Evolutionary conservation across 2,797 vertebrate genomes (phyloP).

Genomic region (Catharus ustulatus): DNA sequence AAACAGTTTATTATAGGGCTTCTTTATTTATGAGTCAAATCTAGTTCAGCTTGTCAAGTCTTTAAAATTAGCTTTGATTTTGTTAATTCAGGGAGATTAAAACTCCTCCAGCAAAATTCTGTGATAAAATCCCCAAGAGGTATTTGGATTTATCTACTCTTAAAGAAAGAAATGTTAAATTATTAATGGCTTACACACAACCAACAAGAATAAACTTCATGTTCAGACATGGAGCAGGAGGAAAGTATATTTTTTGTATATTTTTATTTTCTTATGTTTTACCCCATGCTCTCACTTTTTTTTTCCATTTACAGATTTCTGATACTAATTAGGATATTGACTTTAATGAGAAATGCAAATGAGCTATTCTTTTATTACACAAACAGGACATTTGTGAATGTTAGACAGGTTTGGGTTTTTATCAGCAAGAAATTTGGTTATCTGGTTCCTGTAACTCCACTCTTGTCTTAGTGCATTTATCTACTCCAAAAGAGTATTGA

Average conservation of each 20-base stretch:
- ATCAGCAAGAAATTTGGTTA: not conserved
- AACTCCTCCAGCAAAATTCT: not conserved
- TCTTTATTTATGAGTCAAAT: constrained; percentile 6
- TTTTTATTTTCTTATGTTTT: not conserved
- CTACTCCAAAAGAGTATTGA: not conserved
- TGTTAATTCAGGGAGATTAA: constrained; percentile 20
- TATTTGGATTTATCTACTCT: not conserved
- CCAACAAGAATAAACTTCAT: not conserved
- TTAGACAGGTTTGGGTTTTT: not conserved
- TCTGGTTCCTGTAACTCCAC: not conserved
- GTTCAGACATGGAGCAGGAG: not conserved
- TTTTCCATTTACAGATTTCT: not conserved
- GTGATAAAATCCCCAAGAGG: not conserved
- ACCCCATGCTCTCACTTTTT: not conserved
- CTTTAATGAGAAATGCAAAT: not conserved
- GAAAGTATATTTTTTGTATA: not conserved
- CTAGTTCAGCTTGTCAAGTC: not conserved
- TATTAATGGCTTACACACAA: not conserved
- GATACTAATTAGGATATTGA: not conserved
- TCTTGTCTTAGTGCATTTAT: not conserved
- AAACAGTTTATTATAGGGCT: not conserved
- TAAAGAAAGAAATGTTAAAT: not conserved
- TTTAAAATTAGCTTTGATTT: constrained; percentile 28
- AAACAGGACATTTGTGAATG: not conserved
- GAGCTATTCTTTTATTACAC: not conserved